Percentiles rank a stretch among this genome's conserved stretches.
phyloP scores from a whole-genome alignment of 2,888 invertebrate genomes.

The Pseudoips prasinana region DNA sequence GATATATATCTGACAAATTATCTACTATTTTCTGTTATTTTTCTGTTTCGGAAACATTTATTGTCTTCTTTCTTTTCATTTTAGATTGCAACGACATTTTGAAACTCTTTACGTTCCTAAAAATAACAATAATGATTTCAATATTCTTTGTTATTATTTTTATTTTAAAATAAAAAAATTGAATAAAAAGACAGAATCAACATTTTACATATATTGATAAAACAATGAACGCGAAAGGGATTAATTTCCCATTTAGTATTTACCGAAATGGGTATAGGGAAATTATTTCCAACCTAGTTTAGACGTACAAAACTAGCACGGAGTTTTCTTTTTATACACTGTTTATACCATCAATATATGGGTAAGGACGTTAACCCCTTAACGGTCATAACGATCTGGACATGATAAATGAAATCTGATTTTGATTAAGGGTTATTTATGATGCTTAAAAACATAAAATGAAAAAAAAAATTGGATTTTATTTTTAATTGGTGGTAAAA shows the following conservation, averaged over 20 bases:
- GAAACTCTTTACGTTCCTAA: slow-evolving; percentile 4
- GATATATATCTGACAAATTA: too few relatives aligned
- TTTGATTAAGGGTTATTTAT: slow-evolving; percentile 3
- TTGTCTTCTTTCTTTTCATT: slow-evolving; percentile 3
- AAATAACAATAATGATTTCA: slow-evolving; percentile 3
- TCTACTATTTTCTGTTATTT: too few relatives aligned
- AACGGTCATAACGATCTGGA: slow-evolving; percentile 7
- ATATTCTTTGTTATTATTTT: slow-evolving; percentile 3
- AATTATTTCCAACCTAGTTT: slow-evolving; percentile 6
- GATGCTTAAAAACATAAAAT: slow-evolving; percentile 5
- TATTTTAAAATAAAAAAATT: slow-evolving; percentile 3
- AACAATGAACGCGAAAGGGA: slow-evolving; percentile 3
- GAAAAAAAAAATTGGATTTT: not conserved
- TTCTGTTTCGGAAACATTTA: slow-evolving; percentile 3
- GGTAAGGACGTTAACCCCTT: too few relatives aligned
- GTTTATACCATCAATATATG: slow-evolving; percentile 5
- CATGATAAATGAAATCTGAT: slow-evolving; percentile 3
- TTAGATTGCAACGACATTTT: slow-evolving; percentile 4
- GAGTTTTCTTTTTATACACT: slow-evolving; percentile 2
- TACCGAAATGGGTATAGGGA: slow-evolving; percentile 4
- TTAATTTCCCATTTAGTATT: slow-evolving; percentile 4
- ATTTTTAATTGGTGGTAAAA: slow-evolving; percentile 7
- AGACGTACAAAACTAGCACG: slow-evolving; percentile 6
- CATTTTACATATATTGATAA: slow-evolving; percentile 3
- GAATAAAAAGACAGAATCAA: slow-evolving; percentile 1